Evolutionary conservation across 2,113 vertebrate genomes (phyloP).

Genomic region (Paedocypris sp.): DNA sequence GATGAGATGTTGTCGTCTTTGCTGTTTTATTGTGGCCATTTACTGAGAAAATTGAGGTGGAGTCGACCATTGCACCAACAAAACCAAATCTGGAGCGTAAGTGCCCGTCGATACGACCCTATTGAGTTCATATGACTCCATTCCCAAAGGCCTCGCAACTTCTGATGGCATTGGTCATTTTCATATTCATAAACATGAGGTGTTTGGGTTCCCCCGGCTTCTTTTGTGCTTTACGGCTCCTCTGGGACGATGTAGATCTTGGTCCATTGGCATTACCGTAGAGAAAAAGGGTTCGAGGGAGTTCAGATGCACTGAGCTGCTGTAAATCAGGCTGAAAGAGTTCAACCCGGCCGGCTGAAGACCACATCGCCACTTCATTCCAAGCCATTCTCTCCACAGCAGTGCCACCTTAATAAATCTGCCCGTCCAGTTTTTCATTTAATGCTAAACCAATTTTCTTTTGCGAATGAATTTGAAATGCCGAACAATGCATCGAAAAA

Average conservation of each 20-base stretch:
- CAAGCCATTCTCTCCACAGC: too few species aligned
- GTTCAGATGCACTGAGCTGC: conserved; percentile 48
- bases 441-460: too few species aligned
- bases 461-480: too few species aligned
- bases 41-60: not conserved
- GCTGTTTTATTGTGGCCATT: not conserved
- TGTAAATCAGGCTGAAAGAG: conserved; percentile 43
- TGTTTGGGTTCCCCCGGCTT: conserved; percentile 50
- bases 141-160: conserved; percentile 47
- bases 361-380: too few species aligned
- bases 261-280: conserved; percentile 43
- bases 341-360: too few species aligned
- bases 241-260: conserved; percentile 35
- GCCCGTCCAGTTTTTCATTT: too few species aligned
- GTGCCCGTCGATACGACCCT: conserved; percentile 38
- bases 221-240: conserved; percentile 52
- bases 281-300: conserved; percentile 46
- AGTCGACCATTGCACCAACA: not conserved
- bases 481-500: too few species aligned
- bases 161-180: conserved; percentile 43
- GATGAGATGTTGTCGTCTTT: conserved; percentile 27
- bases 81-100: conserved; percentile 44
- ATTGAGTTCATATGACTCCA: conserved; percentile 30
- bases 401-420: too few species aligned
- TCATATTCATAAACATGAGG: conserved; percentile 51